Evolutionary conservation across 2,888 invertebrate genomes (phyloP), one percentile per base, ranked within the genome.

Genomic region (Chirona hameri): DNA sequence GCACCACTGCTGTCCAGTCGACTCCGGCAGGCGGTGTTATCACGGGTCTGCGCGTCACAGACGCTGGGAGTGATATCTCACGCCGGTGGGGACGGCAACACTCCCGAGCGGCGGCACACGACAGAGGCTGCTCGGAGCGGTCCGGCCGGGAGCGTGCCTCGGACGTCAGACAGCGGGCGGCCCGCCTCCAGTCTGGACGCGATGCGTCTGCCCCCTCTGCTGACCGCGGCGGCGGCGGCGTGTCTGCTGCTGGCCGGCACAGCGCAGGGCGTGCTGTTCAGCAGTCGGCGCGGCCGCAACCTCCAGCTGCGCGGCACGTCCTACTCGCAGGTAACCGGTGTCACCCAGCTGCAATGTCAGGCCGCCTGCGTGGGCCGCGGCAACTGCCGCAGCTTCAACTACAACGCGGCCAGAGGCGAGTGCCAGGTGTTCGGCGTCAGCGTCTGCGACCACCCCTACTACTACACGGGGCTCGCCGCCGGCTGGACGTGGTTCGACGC

Each of bases 331-430:
- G 7, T n/a, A n/a, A 5, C 60, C n/a, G 4, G 4, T 7, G 60
- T 60, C 24, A 21, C 24, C 60, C 24, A 5, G 7, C 24, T 0
- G 24, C 60, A 60, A n/a, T 60, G 60, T n/a, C 60, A 60, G 60
- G 7, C n/a, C 21, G 60, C 60, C 60, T 60, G 60, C n/a, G 21
- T 7, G 60, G 21, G n/a, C 24, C 60, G 60, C 60, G n/a, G 7
- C n/a, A n/a, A n/a, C 60, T 60, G 60, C 60, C 60, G 60, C 60
- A n/a, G 60, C 60, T 60, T n/a, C 60, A 60, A 60, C 60, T 21
- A 60, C 60, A 24, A n/a, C 24, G 24, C 24, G 24, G 4, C 24
- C 60, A 5, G 1, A 2, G 24, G 7, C 24, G n/a, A 5, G 21
- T 60, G 60, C n/a, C 24, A 60, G 60, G 7, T 60, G 21, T n/a